Base-by-base conservation (phyloP, 2,113 vertebrate genomes). In the Cyanocitta stelleri region DNA sequence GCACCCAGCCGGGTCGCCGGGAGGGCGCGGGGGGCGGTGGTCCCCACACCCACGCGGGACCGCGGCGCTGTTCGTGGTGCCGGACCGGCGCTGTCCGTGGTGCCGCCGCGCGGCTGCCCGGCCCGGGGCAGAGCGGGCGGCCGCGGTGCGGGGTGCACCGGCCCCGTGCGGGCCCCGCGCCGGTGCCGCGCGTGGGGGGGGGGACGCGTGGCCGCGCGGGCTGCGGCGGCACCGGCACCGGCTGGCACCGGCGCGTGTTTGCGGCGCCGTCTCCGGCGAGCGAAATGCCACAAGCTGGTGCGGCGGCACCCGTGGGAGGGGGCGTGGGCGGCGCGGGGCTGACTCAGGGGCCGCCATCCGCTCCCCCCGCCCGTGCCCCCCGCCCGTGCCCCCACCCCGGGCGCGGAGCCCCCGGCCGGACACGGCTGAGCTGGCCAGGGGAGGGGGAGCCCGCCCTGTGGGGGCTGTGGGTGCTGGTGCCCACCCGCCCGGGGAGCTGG, bases 211-310 rank as follows among this genome's bases (percentile, higher is more conserved):
- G 85, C 91, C 91, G 94, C 95, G 93, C 95, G 95, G 96, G 96
- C 80, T 85, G 89, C 95, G 78, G 95, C 97, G 77, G 79, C 80
- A 83, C 67, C 67, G 80, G 97, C 96, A 91, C 97, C 95, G 97
- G 97, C 97, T 98, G 98, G 98, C 97, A 97, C 95, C 68, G 95
- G 82, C 89, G 66, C 96, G 96, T 98, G 97, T 98, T 98, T 98
- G 97, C 98, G 95, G 97, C 96, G 92, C 96, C 96, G 98, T 97
- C 98, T 98, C 98, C 97, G 98, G 96, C 88, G 92, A 98, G 97
- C 80, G 97, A 98, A 98, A 98, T 98, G 97, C 98, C 98, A 98
- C 98, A 98, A 98, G 97, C 98, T 98, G 98, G 96, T 58, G 97
- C 88, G 97, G 95, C 83, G 97, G 98, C 97, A 97, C 97, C 72